phyloP scores from a whole-genome alignment of 2,888 invertebrate species.

The Plagiodera versicolora region DNA sequence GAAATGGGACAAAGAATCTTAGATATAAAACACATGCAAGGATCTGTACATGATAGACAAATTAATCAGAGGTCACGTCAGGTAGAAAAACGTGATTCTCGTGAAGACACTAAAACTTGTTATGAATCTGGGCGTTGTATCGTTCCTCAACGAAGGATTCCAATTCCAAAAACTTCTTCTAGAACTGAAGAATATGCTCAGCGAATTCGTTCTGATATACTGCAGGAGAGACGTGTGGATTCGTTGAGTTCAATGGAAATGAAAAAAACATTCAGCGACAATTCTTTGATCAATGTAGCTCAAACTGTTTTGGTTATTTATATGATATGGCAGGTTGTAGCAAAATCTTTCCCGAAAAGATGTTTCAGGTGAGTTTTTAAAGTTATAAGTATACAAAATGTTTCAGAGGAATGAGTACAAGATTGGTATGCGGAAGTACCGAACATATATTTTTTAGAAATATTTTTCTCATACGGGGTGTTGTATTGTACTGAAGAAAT shows the following conservation, averaged over 20 bases:
- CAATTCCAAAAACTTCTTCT: neutral
- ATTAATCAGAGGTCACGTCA: neutral
- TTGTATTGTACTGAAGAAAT: no score
- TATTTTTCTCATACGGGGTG: no score
- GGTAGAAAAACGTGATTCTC: neutral
- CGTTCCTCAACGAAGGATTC: neutral
- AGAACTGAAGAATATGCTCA: neutral
- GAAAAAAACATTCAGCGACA: slow-evolving; percentile 2
- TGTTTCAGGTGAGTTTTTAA: slow-evolving; percentile 24
- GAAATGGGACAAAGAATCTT: neutral
- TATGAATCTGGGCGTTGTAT: neutral
- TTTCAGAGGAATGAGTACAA: no score
- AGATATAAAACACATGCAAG: neutral
- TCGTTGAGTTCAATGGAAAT: neutral
- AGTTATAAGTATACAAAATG: no score
- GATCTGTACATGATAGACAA: neutral
- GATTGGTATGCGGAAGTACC: no score
- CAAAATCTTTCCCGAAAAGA: slow-evolving; percentile 21
- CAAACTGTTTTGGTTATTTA: slow-evolving; percentile 22
- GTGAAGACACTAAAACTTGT: neutral
- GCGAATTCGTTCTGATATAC: neutral
- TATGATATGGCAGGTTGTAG: slow-evolving; percentile 25
- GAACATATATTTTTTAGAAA: no score
- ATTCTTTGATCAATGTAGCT: slow-evolving; percentile 19
- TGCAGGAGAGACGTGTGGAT: neutral